These are phyloP conservation scores for Plotosus lineatus DNA, from an alignment of 2,113 vertebrate species.

Conservation along the genomic window DNA sequence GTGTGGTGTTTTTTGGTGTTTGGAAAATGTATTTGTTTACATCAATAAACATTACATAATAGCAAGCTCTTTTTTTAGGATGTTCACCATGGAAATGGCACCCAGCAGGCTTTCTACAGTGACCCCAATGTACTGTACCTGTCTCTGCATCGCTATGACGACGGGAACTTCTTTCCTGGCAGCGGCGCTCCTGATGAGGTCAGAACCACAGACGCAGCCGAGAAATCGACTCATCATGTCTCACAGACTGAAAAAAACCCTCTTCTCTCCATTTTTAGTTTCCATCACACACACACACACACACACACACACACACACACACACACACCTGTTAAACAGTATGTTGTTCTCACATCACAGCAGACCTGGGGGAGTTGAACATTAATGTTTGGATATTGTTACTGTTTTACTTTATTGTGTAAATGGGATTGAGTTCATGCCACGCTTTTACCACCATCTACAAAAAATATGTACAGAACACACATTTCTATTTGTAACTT, in stretches of 20 bases:
- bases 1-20: neutral
- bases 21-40: neutral
- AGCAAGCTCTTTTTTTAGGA: conserved; percentile 64
- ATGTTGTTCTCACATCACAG: neutral
- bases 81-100: conserved; percentile 82
- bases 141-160: conserved; percentile 95
- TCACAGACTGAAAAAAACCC: neutral
- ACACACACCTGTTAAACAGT: neutral
- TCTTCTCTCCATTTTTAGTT: conserved; percentile 1
- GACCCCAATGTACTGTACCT: conserved; percentile 91
- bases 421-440: no score
- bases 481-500: neutral
- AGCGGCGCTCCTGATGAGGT: conserved; percentile 96
- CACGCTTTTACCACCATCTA: neutral
- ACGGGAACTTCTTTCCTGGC: conserved; percentile 98
- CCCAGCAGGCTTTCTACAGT: conserved; percentile 91
- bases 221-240: conserved; percentile 27
- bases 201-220: conserved; percentile 35
- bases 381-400: neutral
- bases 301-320: neutral
- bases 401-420: neutral
- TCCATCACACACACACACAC: neutral
- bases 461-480: neutral
- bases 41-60: neutral
- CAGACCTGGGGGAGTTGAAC: neutral